phyloP scores from a whole-genome alignment of 1,140 invertebrate species.

The Agraylea sexmaculata region DNA sequence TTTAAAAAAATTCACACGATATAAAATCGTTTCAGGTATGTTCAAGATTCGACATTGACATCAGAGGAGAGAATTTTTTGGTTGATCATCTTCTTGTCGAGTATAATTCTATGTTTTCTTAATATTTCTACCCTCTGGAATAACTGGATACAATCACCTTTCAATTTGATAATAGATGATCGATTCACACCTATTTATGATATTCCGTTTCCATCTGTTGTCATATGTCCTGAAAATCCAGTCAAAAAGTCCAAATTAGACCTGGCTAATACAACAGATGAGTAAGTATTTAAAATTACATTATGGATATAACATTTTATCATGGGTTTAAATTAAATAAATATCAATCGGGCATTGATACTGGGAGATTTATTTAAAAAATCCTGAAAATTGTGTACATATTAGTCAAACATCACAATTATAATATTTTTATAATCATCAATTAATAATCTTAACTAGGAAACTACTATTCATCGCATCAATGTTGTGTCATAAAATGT shows the following conservation, averaged over 20 bases:
- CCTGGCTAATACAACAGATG: conserved; percentile 7
- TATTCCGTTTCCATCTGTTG: conserved; percentile 35
- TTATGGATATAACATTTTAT: too few relatives aligned
- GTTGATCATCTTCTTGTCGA: conserved; percentile 29
- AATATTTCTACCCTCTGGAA: conserved; percentile 29
- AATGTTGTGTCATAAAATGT: conserved; percentile 30
- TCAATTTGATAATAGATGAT: conserved; percentile 35
- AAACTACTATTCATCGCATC: conserved; percentile 28
- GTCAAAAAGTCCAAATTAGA: conserved; percentile 27
- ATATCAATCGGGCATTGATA: too few relatives aligned
- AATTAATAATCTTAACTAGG: conserved; percentile 8
- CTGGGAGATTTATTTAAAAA: too few relatives aligned
- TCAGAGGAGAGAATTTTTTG: conserved; percentile 28
- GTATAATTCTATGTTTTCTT: conserved; percentile 29
- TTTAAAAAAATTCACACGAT: conserved; percentile 24
- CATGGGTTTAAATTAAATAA: too few relatives aligned
- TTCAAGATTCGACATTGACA: conserved; percentile 31
- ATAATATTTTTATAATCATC: too few relatives aligned
- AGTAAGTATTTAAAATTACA: too few relatives aligned
- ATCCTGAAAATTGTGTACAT: too few relatives aligned
- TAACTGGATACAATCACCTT: conserved; percentile 32
- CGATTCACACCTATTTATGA: conserved; percentile 34
- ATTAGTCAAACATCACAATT: too few relatives aligned
- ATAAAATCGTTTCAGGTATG: conserved; percentile 25
- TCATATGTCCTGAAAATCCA: conserved; percentile 33